phyloP scores from a whole-genome alignment of 1,140 invertebrate species.

The Agraylea sexmaculata region DNA sequence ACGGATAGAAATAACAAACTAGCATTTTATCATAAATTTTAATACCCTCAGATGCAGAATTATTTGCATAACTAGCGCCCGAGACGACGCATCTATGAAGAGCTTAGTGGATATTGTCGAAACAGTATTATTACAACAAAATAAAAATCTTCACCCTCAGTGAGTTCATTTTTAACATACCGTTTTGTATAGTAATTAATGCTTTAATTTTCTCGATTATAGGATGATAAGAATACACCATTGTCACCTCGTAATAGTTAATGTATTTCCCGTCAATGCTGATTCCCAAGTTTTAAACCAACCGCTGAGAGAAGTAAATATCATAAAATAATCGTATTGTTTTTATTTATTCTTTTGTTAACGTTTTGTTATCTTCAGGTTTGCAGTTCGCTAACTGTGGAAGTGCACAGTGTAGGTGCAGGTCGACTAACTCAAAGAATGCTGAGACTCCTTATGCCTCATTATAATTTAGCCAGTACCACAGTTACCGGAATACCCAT shows the following conservation, averaged over 20 bases:
- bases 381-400: slow-evolving; percentile 36
- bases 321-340: slow-evolving; percentile 21
- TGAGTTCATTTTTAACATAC: slow-evolving; percentile 1
- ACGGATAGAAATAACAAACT: too few species aligned
- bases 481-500: slow-evolving; percentile 97
- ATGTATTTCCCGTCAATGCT: slow-evolving; percentile 69
- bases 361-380: slow-evolving; percentile 25
- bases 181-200: slow-evolving; percentile 2
- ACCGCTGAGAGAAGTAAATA: slow-evolving; percentile 46
- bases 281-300: slow-evolving; percentile 63
- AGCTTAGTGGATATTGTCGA: slow-evolving; percentile 76
- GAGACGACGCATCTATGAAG: slow-evolving; percentile 72
- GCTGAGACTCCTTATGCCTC: slow-evolving; percentile 62
- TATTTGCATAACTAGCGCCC: slow-evolving; percentile 77
- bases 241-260: slow-evolving; percentile 80
- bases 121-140: slow-evolving; percentile 65
- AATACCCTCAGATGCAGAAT: slow-evolving; percentile 75
- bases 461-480: slow-evolving; percentile 88
- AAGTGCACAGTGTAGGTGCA: slow-evolving; percentile 34
- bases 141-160: slow-evolving; percentile 43
- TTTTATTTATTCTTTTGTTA: background rate
- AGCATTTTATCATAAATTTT: too few species aligned
- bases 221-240: slow-evolving; percentile 66
- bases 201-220: too few species aligned
- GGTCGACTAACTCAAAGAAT: slow-evolving; percentile 50